Evolutionary conservation across 2,113 vertebrate species (phyloP), one percentile per base, ranked within the genome.

Genomic region (Zeus faber): DNA sequence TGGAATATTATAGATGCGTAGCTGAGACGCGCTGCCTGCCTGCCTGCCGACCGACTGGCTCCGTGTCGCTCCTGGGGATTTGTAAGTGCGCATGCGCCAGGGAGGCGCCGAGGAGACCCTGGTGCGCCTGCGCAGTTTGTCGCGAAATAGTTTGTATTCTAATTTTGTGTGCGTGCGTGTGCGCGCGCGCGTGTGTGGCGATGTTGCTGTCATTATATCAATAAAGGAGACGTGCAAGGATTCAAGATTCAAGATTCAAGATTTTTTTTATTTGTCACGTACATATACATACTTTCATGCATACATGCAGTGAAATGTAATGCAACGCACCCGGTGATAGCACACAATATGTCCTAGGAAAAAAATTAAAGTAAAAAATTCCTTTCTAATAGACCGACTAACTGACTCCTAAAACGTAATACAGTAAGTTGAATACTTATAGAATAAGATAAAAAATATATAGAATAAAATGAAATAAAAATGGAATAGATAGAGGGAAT

Each of bases 1-100:
- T 58, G 74, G 78, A 81, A 83, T 80, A n/a, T n/a, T n/a, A 70
- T 70, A 76, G 70, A 78, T 74, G 63, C 81, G 83, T 75, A 64
- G 72, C 65, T 62, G 79, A 65, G 67, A 50, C 49, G 49, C 46
- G 69, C 59, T 67, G 44, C 54, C 37, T 13, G 54, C 59, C 54
- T 75, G 83, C 81, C 85, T 72, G 75, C 77, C 70, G 80, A 79
- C 83, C 62, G 72, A 85, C 73, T 64, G 37, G 3, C 11, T 13
- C 33, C 70, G 79, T 84, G 73, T 49, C 68, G 61, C 70, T 83
- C 73, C 74, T 53, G 76, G 54, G 65, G 67, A 65, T 79, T 80
- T 83, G 71, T 74, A 82, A 77, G 47, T 71, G 84, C 74, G 77
- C 90, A 86, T 82, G 89, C 80, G 76, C 72, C 59, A 57, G 51